These are phyloP conservation scores for Rhinophrynus dorsalis DNA, from an alignment of 2,797 vertebrate genomes.

Conservation along the genomic window DNA sequence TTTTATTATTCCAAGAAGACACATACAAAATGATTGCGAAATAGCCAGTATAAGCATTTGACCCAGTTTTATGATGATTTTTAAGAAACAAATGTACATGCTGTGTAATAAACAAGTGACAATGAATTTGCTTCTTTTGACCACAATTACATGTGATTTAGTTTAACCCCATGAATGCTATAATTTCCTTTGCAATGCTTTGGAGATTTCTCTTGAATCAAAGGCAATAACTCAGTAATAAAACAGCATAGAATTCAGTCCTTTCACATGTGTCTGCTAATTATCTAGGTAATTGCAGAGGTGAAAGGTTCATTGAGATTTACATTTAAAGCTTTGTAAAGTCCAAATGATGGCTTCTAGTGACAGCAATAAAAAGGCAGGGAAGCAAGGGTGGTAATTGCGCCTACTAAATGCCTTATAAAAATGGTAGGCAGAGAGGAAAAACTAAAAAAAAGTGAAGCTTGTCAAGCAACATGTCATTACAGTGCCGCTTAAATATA, in stretches of 20 bases:
- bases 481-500: background rate
- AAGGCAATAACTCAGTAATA: conserved; percentile 54
- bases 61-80: no score
- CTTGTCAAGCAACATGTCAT: conserved; percentile 25
- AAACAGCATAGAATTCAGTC: conserved; percentile 54
- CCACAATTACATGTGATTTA: conserved; percentile 60
- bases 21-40: conserved; percentile 48
- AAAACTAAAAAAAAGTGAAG: conserved; percentile 43
- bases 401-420: conserved; percentile 13
- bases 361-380: conserved; percentile 18
- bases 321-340: conserved; percentile 28
- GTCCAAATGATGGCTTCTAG: conserved; percentile 26
- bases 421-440: conserved; percentile 44
- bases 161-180: conserved; percentile 62
- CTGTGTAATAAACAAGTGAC: conserved; percentile 60
- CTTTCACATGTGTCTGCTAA: conserved; percentile 53
- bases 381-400: conserved; percentile 25
- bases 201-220: no score
- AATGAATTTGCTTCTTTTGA: conserved; percentile 60
- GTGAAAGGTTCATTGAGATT: conserved; percentile 52
- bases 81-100: conserved; percentile 52
- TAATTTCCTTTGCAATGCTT: no score
- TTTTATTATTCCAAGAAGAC: conserved; percentile 61
- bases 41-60: conserved; percentile 51
- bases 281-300: conserved; percentile 52